Base-by-base conservation (phyloP, 2,888 invertebrate genomes). In the Hedya salicella region DNA sequence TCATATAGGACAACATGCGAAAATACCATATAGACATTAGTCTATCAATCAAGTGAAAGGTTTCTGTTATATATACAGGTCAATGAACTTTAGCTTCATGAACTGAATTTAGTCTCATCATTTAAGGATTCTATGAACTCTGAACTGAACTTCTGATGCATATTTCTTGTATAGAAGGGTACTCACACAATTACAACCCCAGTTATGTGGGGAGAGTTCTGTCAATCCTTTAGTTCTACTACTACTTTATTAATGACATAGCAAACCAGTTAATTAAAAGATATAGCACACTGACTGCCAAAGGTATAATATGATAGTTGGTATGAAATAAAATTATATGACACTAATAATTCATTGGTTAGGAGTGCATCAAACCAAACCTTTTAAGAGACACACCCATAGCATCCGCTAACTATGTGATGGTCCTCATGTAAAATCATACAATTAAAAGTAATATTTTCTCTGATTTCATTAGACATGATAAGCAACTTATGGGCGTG, bases 321-420 rank as follows among this genome's bases (percentile, higher is more conserved):
- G 9, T 36, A 36, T 36, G 9, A 36, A 36, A 36, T 9, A 2
- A 36, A 36, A 6, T 2, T 9, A 36, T 36, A 25, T 49, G 14
- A 11, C 14, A 16, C 1, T n/a, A 8, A 30, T 30, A 30, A 14
- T 16, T 40, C n/a, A n/a, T n/a, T 40, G 54, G 21, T 40, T 40
- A 54, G 14, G 21, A 14, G 40, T 40, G 19, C 21, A 19, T 39
- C 40, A 9, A 5, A 13, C 16, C 16, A 19, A 52, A 53, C 40
- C 19, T 40, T 40, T 54, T 40, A 21, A 14, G 9, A n/a, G 40
- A 53, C 19, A 52, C 17, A 39, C 36, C 25, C 14, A 49, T 8
- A 49, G 5, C 14, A 25, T n/a, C 19, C 21, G 21, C 4, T 13
- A 16, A 11, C 8, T 19, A 13, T 3, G 13, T n/a, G n/a, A n/a